phyloP scores from a whole-genome alignment of 2,797 vertebrate genomes.

The Spinus olivaceus region DNA sequence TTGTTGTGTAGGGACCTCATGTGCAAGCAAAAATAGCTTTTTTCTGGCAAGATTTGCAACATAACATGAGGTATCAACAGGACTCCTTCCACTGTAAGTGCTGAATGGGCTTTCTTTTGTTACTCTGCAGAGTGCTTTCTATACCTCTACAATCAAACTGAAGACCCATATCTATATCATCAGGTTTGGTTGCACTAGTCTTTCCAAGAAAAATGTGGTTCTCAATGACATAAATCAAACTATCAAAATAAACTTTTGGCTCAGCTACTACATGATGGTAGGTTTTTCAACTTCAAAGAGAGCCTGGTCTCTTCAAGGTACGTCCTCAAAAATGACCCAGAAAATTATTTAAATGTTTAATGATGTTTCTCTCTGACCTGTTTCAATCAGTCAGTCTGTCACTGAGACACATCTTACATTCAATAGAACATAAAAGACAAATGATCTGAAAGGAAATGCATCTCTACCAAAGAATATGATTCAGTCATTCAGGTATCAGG shows the following conservation, averaged over 20 bases:
- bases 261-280: fast-evolving
- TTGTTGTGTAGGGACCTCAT: background rate
- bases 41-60: background rate
- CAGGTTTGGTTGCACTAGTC: background rate
- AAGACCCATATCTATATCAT: background rate
- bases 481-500: background rate
- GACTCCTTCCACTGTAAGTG: background rate
- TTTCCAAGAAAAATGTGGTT: background rate
- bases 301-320: background rate
- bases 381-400: background rate
- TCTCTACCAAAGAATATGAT: background rate
- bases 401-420: background rate
- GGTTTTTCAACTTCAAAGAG: background rate
- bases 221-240: background rate
- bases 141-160: background rate
- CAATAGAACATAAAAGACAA: background rate
- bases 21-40: background rate
- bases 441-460: background rate
- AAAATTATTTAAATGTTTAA: background rate
- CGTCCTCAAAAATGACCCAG: background rate
- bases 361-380: background rate
- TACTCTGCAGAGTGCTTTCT: background rate
- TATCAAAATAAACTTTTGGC: background rate
- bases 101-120: background rate
- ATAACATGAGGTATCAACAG: background rate